Percentiles rank a stretch among this genome's conserved stretches.
These are phyloP conservation scores for Phyllostomus discolor DNA, from an alignment of 2,113 vertebrate species.

Conservation along the genomic window DNA sequence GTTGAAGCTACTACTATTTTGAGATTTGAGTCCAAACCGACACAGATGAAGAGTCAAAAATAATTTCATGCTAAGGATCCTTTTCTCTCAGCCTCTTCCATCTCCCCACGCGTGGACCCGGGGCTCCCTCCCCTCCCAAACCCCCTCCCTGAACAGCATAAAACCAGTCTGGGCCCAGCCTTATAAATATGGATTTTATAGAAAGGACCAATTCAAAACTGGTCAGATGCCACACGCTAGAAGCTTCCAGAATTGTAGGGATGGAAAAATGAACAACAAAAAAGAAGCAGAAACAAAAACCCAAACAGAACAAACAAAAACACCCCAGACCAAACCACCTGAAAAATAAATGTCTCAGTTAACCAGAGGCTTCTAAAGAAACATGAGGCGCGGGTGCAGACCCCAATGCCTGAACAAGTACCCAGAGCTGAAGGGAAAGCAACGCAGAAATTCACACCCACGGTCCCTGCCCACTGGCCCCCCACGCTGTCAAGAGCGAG, in stretches of 20 bases:
- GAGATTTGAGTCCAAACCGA: background rate
- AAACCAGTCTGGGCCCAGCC: conserved; percentile 57
- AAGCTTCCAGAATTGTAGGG: conserved; percentile 66
- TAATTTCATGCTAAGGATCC: background rate
- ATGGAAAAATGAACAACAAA: background rate
- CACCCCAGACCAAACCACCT: conserved; percentile 30
- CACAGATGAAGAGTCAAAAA: conserved; percentile 14
- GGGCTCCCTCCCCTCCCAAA: background rate
- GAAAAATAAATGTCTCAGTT: conserved; percentile 40
- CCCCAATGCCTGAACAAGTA: background rate
- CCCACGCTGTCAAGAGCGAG: conserved; percentile 21
- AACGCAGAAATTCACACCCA: conserved; percentile 22
- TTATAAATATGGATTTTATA: conserved; percentile 77
- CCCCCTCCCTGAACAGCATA: conserved; percentile 42
- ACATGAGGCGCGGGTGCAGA: background rate
- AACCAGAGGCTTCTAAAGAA: conserved; percentile 30
- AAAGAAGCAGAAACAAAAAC: background rate
- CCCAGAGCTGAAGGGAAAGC: conserved; percentile 13
- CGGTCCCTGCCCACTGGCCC: conserved; percentile 13
- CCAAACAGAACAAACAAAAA: conserved; percentile 52
- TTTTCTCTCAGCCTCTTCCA: background rate
- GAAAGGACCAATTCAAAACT: conserved; percentile 72
- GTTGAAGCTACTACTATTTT: background rate
- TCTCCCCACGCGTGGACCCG: background rate
- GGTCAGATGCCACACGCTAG: conserved; percentile 66